These are phyloP conservation scores for Zelleria hepariella DNA, from an alignment of 2,888 invertebrate genomes.

Conservation along the genomic window DNA sequence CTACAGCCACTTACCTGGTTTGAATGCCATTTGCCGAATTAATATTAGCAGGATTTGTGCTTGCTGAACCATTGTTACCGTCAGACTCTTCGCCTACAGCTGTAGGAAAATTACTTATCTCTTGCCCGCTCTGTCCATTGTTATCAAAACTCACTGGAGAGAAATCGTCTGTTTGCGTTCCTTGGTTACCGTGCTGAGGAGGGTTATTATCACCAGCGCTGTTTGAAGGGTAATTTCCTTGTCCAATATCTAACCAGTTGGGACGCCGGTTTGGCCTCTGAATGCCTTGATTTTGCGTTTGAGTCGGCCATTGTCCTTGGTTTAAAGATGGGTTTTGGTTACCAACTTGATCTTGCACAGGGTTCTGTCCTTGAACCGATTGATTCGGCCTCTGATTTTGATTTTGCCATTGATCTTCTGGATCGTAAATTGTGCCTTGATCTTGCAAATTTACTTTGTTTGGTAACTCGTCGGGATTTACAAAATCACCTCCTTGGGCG, in stretches of 20 bases:
- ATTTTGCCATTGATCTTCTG: not conserved
- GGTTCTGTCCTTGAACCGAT: conserved; percentile 10
- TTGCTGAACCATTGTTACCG: not conserved
- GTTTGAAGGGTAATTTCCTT: not conserved
- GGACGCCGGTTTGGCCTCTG: not conserved
- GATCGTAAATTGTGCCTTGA: conserved; percentile 3
- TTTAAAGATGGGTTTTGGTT: too few relatives aligned
- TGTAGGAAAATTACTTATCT: not conserved
- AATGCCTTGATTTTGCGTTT: not conserved
- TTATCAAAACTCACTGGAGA: not conserved
- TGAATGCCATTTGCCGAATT: not conserved
- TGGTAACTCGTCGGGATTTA: not conserved
- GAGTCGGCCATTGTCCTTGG: not conserved
- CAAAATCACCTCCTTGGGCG: not conserved
- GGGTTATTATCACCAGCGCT: not conserved
- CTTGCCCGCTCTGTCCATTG: not conserved
- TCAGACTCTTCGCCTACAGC: too few relatives aligned
- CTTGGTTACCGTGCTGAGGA: not conserved
- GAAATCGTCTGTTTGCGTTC: not conserved
- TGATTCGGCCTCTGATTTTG: not conserved
- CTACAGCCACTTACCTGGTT: not conserved
- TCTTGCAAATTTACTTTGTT: conserved; percentile 10
- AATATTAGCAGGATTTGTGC: not conserved
- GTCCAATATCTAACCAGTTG: not conserved
- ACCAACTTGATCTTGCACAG: too few relatives aligned